A percentile compares a stretch with the other conserved stretches of the same genome.
Conservation (phyloP, 2,888 invertebrate genomes). For the Anoplius nigerrimus region DNA sequence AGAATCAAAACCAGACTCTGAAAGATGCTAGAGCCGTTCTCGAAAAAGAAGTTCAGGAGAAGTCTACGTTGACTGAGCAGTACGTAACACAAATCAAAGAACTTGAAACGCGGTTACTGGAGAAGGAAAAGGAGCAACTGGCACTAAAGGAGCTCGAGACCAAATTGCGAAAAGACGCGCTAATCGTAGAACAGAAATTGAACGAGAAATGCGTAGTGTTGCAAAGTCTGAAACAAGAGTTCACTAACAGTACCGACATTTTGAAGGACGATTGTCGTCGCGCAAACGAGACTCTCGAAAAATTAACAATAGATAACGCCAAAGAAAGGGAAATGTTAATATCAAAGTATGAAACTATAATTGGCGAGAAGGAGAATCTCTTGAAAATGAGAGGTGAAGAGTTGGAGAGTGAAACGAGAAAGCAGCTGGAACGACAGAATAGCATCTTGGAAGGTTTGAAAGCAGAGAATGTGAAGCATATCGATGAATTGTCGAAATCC, state of each 20-base stretch:
- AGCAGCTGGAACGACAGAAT: slow-evolving; percentile 50
- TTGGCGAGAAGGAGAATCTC: slow-evolving; percentile 77
- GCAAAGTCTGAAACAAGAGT: slow-evolving; percentile 70
- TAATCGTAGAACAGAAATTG: slow-evolving; percentile 66
- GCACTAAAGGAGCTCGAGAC: slow-evolving; percentile 56
- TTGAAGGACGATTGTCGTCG: slow-evolving; percentile 65
- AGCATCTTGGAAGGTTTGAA: slow-evolving; percentile 55
- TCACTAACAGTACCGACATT: slow-evolving; percentile 54
- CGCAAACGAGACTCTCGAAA: slow-evolving; percentile 65
- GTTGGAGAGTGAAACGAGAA: slow-evolving; percentile 52
- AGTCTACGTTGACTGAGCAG: slow-evolving; percentile 65
- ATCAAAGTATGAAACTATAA: slow-evolving; percentile 76
- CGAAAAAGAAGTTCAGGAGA: slow-evolving; percentile 68
- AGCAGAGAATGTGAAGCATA: slow-evolving; percentile 54
- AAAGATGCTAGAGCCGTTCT: slow-evolving; percentile 69
- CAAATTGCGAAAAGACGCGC: slow-evolving; percentile 69
- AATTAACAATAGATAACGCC: slow-evolving; percentile 73
- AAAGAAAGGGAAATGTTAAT: slow-evolving; percentile 75
- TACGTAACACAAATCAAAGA: slow-evolving; percentile 67
- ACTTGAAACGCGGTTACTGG: slow-evolving; percentile 57
- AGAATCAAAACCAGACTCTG: slow-evolving; percentile 64
- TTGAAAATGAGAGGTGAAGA: slow-evolving; percentile 56
- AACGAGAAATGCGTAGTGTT: slow-evolving; percentile 69
- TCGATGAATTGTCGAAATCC: slow-evolving; percentile 57
- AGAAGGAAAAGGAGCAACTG: slow-evolving; percentile 59